Evolutionary conservation across 2,113 vertebrate species (phyloP).

Genomic region (Erythrocercus mccallii): DNA sequence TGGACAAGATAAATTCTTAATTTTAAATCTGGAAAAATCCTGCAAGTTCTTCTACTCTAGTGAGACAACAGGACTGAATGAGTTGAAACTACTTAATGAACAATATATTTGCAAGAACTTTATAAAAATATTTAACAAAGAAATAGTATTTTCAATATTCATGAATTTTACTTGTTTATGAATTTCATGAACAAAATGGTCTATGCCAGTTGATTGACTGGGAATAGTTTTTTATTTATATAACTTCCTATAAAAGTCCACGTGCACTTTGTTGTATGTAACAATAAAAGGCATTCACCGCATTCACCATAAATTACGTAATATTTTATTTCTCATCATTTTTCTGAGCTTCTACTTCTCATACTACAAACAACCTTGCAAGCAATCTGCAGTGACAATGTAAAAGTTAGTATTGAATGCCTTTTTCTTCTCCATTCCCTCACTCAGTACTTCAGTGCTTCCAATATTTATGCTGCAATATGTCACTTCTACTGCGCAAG

Average conservation of each 20-base stretch:
- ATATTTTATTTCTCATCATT: neutral
- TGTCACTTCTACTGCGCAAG: neutral
- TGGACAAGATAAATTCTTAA: neutral
- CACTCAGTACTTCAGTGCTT: neutral
- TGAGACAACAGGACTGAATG: neutral
- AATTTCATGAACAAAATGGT: neutral
- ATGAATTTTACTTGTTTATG: neutral
- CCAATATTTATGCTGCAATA: neutral
- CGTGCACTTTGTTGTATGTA: neutral
- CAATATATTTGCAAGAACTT: neutral
- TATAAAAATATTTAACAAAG: neutral
- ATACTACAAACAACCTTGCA: neutral
- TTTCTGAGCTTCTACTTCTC: neutral
- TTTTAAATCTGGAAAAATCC: neutral
- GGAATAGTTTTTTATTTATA: neutral
- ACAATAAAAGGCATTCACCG: neutral
- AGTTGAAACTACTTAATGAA: neutral
- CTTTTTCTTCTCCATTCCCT: neutral
- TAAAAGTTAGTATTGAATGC: neutral
- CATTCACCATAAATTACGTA: neutral
- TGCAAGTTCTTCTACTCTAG: neutral
- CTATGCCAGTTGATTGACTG: neutral
- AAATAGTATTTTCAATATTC: neutral
- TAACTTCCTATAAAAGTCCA: neutral
- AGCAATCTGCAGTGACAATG: neutral